A percentile compares a stretch with the other conserved stretches of the same genome.
Evolutionary conservation across 2,113 vertebrate genomes (phyloP).

Genomic region (Varanus salvator): DNA sequence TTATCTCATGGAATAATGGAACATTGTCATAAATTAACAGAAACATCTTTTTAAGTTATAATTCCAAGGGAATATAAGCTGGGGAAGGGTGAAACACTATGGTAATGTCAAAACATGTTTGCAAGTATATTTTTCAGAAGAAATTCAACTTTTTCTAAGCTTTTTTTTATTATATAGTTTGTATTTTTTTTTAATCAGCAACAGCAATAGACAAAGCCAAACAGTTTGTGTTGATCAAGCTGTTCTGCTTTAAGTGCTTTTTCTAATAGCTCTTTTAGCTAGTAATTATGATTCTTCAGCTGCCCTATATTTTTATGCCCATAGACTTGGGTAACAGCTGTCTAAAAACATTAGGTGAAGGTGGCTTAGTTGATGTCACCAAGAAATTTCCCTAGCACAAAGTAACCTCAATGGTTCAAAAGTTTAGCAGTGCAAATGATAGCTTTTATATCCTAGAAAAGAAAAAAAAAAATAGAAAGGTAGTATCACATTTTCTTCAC

Average conservation of each 20-base stretch:
- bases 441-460: slow-evolving; percentile 61
- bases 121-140: slow-evolving; percentile 49
- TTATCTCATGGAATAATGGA: slow-evolving; percentile 62
- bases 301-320: slow-evolving; percentile 59
- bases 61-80: slow-evolving; percentile 63
- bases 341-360: slow-evolving; percentile 41
- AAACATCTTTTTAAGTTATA: slow-evolving; percentile 58
- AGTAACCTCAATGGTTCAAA: slow-evolving; percentile 49
- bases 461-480: slow-evolving; percentile 66
- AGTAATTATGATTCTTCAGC: slow-evolving; percentile 51
- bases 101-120: slow-evolving; percentile 63
- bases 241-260: slow-evolving; percentile 58
- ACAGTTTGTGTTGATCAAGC: slow-evolving; percentile 47
- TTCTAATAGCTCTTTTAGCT: slow-evolving; percentile 32
- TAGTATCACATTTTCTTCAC: slow-evolving; percentile 80
- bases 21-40: slow-evolving; percentile 62
- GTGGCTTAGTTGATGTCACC: slow-evolving; percentile 52
- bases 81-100: slow-evolving; percentile 61
- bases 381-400: slow-evolving; percentile 53
- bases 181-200: slow-evolving; percentile 43
- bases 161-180: slow-evolving; percentile 48
- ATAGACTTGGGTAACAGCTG: slow-evolving; percentile 27
- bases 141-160: slow-evolving; percentile 48
- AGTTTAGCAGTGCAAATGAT: slow-evolving; percentile 71
- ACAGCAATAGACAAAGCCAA: slow-evolving; percentile 47